Evolutionary conservation across 2,797 vertebrate genomes (phyloP).

Genomic region (Myotis planiceps): DNA sequence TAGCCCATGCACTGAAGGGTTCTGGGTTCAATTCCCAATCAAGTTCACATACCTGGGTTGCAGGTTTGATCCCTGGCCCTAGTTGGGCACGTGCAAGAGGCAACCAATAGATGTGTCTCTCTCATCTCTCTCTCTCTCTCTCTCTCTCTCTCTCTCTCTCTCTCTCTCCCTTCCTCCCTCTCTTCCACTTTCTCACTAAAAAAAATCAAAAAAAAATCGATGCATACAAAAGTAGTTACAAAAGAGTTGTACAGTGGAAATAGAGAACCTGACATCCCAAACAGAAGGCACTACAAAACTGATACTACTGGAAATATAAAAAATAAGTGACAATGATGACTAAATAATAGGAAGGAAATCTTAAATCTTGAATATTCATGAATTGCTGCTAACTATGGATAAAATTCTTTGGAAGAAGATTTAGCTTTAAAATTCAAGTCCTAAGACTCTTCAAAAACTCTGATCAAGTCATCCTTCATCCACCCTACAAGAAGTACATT

Average conservation of each 20-base stretch:
- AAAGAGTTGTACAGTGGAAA: not conserved
- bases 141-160: no score
- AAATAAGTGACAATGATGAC: not conserved
- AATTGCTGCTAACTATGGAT: not conserved
- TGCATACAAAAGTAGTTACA: not conserved
- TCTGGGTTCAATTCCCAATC: no score
- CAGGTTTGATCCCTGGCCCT: no score
- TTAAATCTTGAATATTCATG: not conserved
- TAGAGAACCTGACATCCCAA: not conserved
- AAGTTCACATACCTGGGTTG: no score
- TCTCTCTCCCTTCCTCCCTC: no score
- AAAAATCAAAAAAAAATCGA: not conserved
- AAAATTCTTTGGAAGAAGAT: not conserved
- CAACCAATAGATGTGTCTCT: no score
- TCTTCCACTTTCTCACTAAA: no score
- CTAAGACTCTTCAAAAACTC: not conserved
- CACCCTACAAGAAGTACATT: not conserved
- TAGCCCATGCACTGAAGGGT: no score
- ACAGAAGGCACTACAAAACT: not conserved
- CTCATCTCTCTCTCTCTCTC: no score
- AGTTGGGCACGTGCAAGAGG: no score
- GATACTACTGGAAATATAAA: not conserved
- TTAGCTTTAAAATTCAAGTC: not conserved
- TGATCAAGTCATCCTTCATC: not conserved
- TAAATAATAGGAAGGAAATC: not conserved